A percentile compares a stretch with the other conserved stretches of the same genome.
Conservation (phyloP, 2,113 vertebrate species). For the Tringa solitaria region DNA sequence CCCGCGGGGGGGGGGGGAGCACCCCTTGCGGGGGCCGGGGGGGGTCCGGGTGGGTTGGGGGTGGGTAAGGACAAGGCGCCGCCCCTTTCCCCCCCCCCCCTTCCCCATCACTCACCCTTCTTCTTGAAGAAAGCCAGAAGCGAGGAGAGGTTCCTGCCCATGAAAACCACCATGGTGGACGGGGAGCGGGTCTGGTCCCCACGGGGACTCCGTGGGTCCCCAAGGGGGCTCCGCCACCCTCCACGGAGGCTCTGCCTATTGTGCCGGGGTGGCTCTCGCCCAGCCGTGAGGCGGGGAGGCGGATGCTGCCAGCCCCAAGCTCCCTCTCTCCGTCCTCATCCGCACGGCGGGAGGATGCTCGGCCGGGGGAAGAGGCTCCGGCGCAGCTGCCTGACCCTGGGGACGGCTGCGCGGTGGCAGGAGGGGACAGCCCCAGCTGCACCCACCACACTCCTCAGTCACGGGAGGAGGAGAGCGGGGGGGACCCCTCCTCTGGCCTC, state of each 20-base stretch:
- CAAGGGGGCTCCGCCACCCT: neutral
- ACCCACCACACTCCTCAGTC: neutral
- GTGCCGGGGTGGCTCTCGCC: neutral
- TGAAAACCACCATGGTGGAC: conserved; percentile 86
- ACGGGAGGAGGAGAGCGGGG: neutral
- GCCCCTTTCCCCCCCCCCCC: neutral
- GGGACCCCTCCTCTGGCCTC: conserved; percentile 26
- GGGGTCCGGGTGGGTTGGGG: neutral
- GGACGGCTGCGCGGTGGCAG: neutral
- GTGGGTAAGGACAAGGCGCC: conserved; percentile 12
- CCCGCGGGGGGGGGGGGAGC: neutral
- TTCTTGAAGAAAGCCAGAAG: conserved; percentile 91
- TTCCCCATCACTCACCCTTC: conserved; percentile 82
- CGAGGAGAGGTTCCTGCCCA: conserved; percentile 84
- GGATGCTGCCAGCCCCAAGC: neutral
- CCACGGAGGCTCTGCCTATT: neutral
- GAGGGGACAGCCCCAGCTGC: conserved; percentile 2
- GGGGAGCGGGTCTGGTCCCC: neutral
- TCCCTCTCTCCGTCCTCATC: neutral
- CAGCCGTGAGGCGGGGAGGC: neutral
- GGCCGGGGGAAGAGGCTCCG: neutral
- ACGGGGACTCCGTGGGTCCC: neutral
- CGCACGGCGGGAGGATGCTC: neutral
- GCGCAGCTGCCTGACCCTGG: neutral
- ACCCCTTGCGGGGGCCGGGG: neutral